Base-by-base conservation (phyloP, 2,113 vertebrate genomes). In the Etheostoma cragini region DNA sequence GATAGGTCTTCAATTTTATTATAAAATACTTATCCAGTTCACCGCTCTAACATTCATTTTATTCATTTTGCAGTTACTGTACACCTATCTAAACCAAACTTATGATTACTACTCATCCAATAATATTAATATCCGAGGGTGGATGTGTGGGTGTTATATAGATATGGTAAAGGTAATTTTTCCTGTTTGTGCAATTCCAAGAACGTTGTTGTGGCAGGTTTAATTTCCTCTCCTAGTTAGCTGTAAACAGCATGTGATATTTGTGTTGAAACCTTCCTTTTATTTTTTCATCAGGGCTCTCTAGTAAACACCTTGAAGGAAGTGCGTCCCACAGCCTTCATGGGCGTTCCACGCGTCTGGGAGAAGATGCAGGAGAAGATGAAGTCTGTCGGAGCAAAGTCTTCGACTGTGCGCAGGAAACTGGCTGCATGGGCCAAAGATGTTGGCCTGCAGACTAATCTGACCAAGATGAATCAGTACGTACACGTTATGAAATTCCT, bases 331-430 rank as follows among this genome's bases (percentile, higher is more conserved):
- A 99, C 98, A 0, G 90, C 91, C 3, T 99, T 99, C 84, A 24
- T 99, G 95, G 98, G 96, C 3, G 97, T 99, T 35, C 98, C 98
- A 0, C 96, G 96, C 0, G 95, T 99, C 53, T 99, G 98, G 98
- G 98, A 99, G 80, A 99, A 99, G 93, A 97, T 99, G 92, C 96
- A 98, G 53, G 98, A 98, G 76, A 97, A 92, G 75, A 96, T 99
- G 94, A 97, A 95, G 87, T 93, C 96, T 0, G 19, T 90, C 0
- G 91, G 94, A 0, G 87, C 94, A n/a, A 97, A 95, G 75, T 96
- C 96, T 0, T 97, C 97, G 0, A 62, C 92, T 0, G 47, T 99
- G 47, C 94, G 85, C 49, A 95, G 94, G 67, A 97, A 93, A 83
- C 94, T 97, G 45, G 97, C 97, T 0, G 5, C 90, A 0, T 99